phyloP scores from a whole-genome alignment of 2,113 vertebrate genomes.

The Rostratula benghalensis region DNA sequence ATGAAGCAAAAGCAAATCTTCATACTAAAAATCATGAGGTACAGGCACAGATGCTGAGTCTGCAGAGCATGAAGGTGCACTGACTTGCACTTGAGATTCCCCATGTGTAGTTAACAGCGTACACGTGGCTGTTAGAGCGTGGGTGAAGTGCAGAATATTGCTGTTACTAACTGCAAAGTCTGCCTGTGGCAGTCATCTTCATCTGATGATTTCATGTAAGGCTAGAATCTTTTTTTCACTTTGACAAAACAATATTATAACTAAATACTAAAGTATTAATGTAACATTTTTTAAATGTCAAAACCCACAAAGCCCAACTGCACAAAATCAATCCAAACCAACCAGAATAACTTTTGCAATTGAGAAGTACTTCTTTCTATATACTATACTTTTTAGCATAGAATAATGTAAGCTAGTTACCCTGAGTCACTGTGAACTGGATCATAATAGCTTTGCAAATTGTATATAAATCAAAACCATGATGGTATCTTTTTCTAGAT shows the following conservation, averaged over 20 bases:
- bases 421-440: background rate
- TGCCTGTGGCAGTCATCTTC: background rate
- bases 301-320: background rate
- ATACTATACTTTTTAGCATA: background rate
- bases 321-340: background rate
- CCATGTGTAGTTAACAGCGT: background rate
- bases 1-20: background rate
- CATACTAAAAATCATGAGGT: background rate
- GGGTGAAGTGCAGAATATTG: background rate
- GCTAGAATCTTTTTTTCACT: background rate
- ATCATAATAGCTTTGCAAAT: background rate
- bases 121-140: fast-evolving
- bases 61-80: background rate
- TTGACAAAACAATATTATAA: background rate
- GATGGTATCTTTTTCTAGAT: background rate
- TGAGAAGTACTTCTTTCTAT: background rate
- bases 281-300: background rate
- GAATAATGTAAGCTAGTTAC: background rate
- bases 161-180: background rate
- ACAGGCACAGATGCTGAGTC: background rate
- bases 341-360: background rate
- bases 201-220: background rate
- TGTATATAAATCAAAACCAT: background rate
- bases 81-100: background rate
- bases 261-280: background rate